Base-by-base conservation (phyloP, 2,888 invertebrate genomes). In the Boloria euphrosyne region DNA sequence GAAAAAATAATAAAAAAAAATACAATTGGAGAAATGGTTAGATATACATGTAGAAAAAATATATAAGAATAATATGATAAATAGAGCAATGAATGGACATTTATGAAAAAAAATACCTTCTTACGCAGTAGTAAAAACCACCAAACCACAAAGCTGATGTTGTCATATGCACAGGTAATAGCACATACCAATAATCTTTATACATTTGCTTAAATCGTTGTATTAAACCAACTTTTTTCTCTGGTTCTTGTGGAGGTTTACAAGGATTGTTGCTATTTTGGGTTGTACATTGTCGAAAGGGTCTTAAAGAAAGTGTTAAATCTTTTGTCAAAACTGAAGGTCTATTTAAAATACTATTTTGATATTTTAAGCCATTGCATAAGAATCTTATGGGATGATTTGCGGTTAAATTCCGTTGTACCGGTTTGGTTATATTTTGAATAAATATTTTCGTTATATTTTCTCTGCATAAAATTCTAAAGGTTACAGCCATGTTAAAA, bases 181-280 rank as follows among this genome's bases (percentile, higher is more conserved):
- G 90, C 63, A 99, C 96, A 88, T 99, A 98, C 97, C 99, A 99
- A 89, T 99, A 99, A 81, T 98, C 96, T 83, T 96, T 96, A 82
- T 97, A 97, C 95, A 98, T 97, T 79, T 95, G 93, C 85, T 98
- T 98, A 86, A 99, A 98, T 79, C 94, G 95, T 76, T 96, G 94
- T 79, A 97, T 95, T 3, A 98, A 81, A 0, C 95, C 93, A 74
- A 89, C 80, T 82, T 96, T 94, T 74, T 86, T 79, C 4, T 76
- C 73, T 47, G 78, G 78, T 18, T 75, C 67, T 49, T 71, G 71
- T 18, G 76, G 65, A 31, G 79, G 73, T 52, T 79, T 76, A 51
- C 74, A 74, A 31, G 65, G 54, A 61, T 71, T 62, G 47, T 65
- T 63, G 65, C 68, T 67, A 60, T 68, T 74, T 75, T 80, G 78